Conservation (phyloP, 53 echinoderm and acorn worm genomes). For the Astropecten irregularis region DNA sequence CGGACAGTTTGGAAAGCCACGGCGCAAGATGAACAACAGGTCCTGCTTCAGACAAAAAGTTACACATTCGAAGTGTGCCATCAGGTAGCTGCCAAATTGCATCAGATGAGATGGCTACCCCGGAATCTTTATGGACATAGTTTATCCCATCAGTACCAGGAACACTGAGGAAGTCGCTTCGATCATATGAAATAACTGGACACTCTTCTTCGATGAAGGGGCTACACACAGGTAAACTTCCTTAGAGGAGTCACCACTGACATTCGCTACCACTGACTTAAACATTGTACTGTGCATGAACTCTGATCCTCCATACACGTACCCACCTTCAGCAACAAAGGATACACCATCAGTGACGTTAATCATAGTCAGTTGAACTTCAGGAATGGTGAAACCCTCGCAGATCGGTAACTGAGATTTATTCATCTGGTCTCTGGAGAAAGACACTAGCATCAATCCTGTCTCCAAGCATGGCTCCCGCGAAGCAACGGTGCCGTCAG, state of each 20-base stretch:
- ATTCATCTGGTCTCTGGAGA: not conserved
- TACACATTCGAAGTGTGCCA: not conserved
- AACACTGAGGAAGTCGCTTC: not conserved
- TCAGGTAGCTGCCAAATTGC: constrained; percentile 22
- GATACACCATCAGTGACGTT: not conserved
- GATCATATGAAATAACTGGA: not conserved
- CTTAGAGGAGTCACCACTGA: not conserved
- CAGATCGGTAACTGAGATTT: not conserved
- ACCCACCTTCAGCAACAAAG: not conserved
- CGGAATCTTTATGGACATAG: not conserved
- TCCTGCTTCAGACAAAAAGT: not conserved
- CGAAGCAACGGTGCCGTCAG: not conserved
- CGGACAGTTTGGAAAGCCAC: not conserved
- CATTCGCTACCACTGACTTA: not conserved
- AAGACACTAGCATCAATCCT: not conserved
- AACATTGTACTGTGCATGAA: constrained; percentile 9
- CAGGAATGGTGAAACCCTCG: not conserved
- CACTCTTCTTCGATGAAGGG: not conserved
- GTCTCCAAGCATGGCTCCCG: not conserved
- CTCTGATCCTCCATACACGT: not conserved
- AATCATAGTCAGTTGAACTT: not conserved
- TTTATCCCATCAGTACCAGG: not conserved
- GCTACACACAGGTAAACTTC: not conserved
- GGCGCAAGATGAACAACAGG: not conserved
- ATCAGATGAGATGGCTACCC: not conserved